Evolutionary conservation across 2,888 invertebrate species (phyloP).

Genomic region (Agelastica alni): DNA sequence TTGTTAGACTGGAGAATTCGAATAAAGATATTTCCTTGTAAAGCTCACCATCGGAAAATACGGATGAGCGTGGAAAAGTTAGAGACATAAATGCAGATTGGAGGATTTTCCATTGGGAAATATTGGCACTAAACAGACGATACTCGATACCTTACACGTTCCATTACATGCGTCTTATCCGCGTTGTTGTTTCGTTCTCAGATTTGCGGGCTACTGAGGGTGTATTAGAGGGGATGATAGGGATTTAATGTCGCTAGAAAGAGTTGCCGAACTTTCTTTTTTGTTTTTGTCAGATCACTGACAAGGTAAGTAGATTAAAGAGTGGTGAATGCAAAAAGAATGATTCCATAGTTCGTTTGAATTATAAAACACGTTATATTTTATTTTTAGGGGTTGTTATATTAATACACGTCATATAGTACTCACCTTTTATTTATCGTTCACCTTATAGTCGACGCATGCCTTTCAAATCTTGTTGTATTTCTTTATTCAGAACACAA

Average conservation of each 20-base stretch:
- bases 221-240: not conserved
- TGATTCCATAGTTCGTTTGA: too few species aligned
- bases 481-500: conserved; percentile 20
- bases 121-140: conserved; percentile 40
- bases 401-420: too few species aligned
- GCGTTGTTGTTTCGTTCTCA: conserved; percentile 16
- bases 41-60: conserved; percentile 46
- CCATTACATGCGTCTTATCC: conserved; percentile 25
- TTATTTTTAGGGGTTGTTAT: too few species aligned
- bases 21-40: conserved; percentile 20
- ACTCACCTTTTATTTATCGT: too few species aligned
- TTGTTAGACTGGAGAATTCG: not conserved
- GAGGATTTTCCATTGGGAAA: conserved; percentile 46
- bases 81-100: conserved; percentile 48
- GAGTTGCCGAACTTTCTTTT: not conserved
- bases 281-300: not conserved
- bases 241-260: not conserved
- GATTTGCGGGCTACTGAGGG: conserved; percentile 9
- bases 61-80: conserved; percentile 50
- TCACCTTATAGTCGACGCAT: not conserved
- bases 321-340: too few species aligned
- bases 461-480: conserved; percentile 9
- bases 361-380: too few species aligned
- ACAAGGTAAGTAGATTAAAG: too few species aligned
- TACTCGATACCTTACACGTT: conserved; percentile 27